These are phyloP conservation scores for Neomorphus geoffroyi DNA, from an alignment of 2,797 vertebrate species.

Conservation along the genomic window DNA sequence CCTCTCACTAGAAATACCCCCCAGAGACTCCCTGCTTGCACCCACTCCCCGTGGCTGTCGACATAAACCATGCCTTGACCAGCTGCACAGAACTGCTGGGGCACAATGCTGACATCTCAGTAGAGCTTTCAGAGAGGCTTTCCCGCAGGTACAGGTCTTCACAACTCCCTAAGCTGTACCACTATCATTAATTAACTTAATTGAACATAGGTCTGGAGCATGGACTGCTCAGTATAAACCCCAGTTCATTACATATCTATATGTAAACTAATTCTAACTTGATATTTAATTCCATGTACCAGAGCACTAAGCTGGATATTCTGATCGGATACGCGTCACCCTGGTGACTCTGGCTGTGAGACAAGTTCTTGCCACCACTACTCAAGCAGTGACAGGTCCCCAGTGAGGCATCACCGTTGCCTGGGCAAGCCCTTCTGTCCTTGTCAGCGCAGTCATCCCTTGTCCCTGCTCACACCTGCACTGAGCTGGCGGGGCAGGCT, in stretches of 20 bases:
- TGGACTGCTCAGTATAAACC: neutral
- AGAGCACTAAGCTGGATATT: neutral
- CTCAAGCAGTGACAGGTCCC: neutral
- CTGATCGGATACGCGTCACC: neutral
- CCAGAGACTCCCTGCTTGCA: neutral
- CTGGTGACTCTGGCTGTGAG: neutral
- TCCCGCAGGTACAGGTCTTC: neutral
- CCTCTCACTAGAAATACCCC: neutral
- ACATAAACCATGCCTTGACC: neutral
- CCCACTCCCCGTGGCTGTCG: rapidly evolving
- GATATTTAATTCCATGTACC: neutral
- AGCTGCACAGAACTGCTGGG: neutral
- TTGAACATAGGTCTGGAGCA: neutral
- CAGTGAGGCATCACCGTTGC: neutral
- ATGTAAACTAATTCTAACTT: neutral
- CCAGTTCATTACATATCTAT: rapidly evolving
- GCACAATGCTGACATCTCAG: rapidly evolving
- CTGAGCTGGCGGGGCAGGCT: neutral
- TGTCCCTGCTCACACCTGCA: neutral
- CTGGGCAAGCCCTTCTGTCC: neutral
- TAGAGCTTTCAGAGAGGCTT: neutral
- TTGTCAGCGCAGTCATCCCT: rapidly evolving
- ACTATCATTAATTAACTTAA: neutral
- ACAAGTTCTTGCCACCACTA: neutral
- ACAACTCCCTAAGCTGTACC: neutral